phyloP scores from a whole-genome alignment of 2,888 invertebrate species.

The Papilio gigon region DNA sequence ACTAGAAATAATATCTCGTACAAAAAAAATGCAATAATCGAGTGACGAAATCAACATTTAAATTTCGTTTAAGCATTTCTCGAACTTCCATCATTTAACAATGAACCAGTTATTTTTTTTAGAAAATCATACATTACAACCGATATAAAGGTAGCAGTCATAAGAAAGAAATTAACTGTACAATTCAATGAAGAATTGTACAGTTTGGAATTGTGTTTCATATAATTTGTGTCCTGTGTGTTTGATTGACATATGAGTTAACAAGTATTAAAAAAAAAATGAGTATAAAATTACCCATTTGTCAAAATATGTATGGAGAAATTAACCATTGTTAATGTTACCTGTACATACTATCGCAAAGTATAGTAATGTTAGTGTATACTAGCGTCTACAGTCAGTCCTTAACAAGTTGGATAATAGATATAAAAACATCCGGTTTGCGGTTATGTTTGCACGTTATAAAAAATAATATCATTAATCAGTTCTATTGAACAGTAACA shows the following conservation, averaged over 20 bases:
- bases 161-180: too few species aligned
- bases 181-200: neutral
- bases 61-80: neutral
- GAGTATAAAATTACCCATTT: conserved; percentile 1
- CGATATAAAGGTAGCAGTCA: too few species aligned
- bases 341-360: conserved; percentile 55
- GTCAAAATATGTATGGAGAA: conserved; percentile 33
- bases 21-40: neutral
- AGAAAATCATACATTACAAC: neutral
- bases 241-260: neutral
- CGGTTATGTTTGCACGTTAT: conserved; percentile 69
- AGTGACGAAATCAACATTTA: neutral
- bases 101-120: conserved; percentile 3
- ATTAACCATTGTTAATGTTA: conserved; percentile 51
- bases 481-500: conserved; percentile 73
- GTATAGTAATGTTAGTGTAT: conserved; percentile 57
- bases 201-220: neutral
- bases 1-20: neutral
- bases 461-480: conserved; percentile 71
- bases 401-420: conserved; percentile 68
- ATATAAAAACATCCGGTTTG: conserved; percentile 67
- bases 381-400: conserved; percentile 74
- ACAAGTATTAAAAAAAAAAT: conserved; percentile 17
- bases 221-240: neutral
- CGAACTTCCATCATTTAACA: neutral